Percentiles rank a stretch among this genome's conserved stretches.
Evolutionary conservation across 2,888 invertebrate genomes (phyloP).

Genomic region (Orchesellides sinensis): DNA sequence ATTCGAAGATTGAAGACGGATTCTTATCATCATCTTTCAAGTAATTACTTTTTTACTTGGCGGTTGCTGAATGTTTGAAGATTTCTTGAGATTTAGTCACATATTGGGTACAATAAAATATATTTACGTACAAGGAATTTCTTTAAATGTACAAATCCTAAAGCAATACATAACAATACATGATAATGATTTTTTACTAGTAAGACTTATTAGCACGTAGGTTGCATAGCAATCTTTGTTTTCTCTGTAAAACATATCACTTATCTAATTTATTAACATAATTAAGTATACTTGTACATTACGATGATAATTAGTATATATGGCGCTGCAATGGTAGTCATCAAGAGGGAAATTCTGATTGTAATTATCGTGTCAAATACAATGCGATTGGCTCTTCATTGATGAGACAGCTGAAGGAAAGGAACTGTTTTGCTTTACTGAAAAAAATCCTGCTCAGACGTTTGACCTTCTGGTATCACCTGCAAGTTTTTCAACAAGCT

Average conservation of each 20-base stretch:
- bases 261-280: not conserved
- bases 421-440: conserved; percentile 29
- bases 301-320: not conserved
- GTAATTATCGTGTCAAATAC: not conserved
- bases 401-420: not conserved
- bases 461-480: conserved; percentile 82
- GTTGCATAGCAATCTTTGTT: too few species aligned
- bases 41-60: not conserved
- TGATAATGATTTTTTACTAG: too few species aligned
- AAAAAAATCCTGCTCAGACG: conserved; percentile 69
- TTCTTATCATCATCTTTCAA: not conserved
- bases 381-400: not conserved
- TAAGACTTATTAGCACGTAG: too few species aligned
- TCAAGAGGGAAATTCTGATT: not conserved
- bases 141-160: too few species aligned
- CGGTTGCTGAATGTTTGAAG: not conserved
- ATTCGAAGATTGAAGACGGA: not conserved
- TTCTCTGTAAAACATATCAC: too few species aligned
- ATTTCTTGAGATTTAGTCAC: not conserved
- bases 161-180: too few species aligned
- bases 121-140: too few species aligned
- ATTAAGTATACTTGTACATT: not conserved
- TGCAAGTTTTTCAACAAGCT: conserved; percentile 88
- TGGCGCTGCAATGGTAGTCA: not conserved
- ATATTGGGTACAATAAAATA: not conserved